Evolutionary conservation across 2,113 vertebrate genomes (phyloP).

Genomic region (Gymnobelideus leadbeateri): DNA sequence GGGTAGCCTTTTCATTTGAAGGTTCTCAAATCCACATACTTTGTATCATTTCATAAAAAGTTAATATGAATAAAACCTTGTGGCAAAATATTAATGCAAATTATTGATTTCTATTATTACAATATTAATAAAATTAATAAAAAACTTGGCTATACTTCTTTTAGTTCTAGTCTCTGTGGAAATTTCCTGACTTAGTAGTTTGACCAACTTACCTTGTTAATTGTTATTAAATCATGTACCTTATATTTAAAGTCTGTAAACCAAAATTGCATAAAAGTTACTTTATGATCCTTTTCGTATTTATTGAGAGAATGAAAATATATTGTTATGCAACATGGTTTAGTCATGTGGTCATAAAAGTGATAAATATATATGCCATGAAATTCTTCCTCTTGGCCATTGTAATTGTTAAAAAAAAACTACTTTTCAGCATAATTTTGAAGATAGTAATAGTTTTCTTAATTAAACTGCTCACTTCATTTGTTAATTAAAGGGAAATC

Average conservation of each 20-base stretch:
- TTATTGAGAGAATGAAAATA: constrained; percentile 66
- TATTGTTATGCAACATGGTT: constrained; percentile 64
- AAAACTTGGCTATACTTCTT: constrained; percentile 61
- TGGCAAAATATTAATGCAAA: background rate
- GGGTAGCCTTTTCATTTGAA: background rate
- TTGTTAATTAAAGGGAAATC: constrained; percentile 76
- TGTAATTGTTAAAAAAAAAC: constrained; percentile 76
- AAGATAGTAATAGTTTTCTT: constrained; percentile 73
- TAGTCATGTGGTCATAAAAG: constrained; percentile 68
- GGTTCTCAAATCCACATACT: background rate
- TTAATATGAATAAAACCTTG: constrained; percentile 53
- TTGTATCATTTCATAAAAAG: background rate
- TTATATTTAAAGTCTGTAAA: constrained; percentile 72
- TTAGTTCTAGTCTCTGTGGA: constrained; percentile 44
- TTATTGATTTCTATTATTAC: constrained; percentile 46
- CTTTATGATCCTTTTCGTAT: constrained; percentile 74
- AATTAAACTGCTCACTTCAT: constrained; percentile 69
- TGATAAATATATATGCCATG: constrained; percentile 78
- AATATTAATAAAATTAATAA: constrained; percentile 40
- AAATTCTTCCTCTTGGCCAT: constrained; percentile 83
- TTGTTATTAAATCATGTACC: constrained; percentile 71
- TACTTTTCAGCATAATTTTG: constrained; percentile 76
- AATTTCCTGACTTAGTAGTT: constrained; percentile 68
- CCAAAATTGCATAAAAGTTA: constrained; percentile 77
- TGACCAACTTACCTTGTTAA: constrained; percentile 71